A percentile compares a stretch with the other conserved stretches of the same genome.
Evolutionary conservation across 2,888 invertebrate genomes (phyloP).

Genomic region (Furcula furcula): DNA sequence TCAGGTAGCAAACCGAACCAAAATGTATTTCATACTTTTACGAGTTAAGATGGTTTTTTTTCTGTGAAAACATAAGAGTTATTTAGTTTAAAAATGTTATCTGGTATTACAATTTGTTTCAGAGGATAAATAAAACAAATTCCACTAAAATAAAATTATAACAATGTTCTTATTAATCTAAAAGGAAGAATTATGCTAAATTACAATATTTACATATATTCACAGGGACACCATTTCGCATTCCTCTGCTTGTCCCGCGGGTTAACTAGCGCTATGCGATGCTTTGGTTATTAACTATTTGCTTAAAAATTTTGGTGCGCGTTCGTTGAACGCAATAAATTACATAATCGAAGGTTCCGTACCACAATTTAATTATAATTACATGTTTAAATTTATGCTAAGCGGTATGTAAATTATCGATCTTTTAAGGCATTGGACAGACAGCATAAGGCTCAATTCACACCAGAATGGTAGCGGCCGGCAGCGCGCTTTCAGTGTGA

Average conservation of each 20-base stretch:
- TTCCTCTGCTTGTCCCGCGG: slow-evolving; percentile 23
- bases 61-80: too few relatives aligned
- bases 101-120: too few relatives aligned
- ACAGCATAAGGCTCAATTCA: too few relatives aligned
- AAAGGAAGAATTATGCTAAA: slow-evolving; percentile 26
- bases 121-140: slow-evolving; percentile 26
- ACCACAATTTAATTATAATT: background rate
- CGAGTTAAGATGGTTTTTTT: too few relatives aligned
- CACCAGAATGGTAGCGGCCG: too few relatives aligned
- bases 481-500: too few relatives aligned
- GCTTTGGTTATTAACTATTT: slow-evolving; percentile 41
- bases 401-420: too few relatives aligned
- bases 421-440: too few relatives aligned
- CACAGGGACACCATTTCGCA: slow-evolving; percentile 24
- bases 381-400: too few relatives aligned
- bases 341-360: background rate
- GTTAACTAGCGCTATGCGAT: slow-evolving; percentile 48
- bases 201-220: slow-evolving; percentile 42
- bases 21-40: too few relatives aligned
- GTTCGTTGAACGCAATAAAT: slow-evolving; percentile 30
- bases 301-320: slow-evolving; percentile 50
- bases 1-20: too few relatives aligned
- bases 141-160: slow-evolving; percentile 24
- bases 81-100: too few relatives aligned
- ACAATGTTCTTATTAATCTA: slow-evolving; percentile 35